Evolutionary conservation across 2,797 vertebrate genomes (phyloP).

Genomic region (Acanthopagrus latus): DNA sequence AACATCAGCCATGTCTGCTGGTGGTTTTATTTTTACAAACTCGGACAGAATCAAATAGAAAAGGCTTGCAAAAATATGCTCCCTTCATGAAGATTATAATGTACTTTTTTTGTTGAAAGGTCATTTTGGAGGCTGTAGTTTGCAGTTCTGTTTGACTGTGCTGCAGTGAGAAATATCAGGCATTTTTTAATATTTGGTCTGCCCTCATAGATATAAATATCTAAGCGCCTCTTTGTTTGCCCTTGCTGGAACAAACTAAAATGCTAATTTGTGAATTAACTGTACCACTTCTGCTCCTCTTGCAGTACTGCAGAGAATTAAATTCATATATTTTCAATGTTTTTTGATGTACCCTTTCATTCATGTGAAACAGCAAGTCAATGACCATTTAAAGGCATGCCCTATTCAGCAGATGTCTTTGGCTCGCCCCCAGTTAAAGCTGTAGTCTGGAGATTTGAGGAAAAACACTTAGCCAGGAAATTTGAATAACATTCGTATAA

Average conservation of each 20-base stretch:
- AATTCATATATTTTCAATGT: neutral
- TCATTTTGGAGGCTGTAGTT: neutral
- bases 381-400: neutral
- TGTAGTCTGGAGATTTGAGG: too few species aligned
- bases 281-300: slow-evolving; percentile 1
- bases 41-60: too few species aligned
- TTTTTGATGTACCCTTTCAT: neutral
- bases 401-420: neutral
- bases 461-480: too few species aligned
- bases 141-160: too few species aligned
- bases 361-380: neutral
- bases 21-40: neutral
- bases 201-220: neutral
- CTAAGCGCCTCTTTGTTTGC: too few species aligned
- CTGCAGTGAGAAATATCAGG: neutral
- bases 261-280: neutral
- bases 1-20: neutral
- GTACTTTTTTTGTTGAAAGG: neutral
- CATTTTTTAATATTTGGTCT: neutral
- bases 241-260: neutral
- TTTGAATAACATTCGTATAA: too few species aligned
- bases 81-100: neutral
- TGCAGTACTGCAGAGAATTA: neutral
- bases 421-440: neutral
- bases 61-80: too few species aligned